phyloP scores from a whole-genome alignment of 2,888 invertebrate genomes.

The Anodontia alba region DNA sequence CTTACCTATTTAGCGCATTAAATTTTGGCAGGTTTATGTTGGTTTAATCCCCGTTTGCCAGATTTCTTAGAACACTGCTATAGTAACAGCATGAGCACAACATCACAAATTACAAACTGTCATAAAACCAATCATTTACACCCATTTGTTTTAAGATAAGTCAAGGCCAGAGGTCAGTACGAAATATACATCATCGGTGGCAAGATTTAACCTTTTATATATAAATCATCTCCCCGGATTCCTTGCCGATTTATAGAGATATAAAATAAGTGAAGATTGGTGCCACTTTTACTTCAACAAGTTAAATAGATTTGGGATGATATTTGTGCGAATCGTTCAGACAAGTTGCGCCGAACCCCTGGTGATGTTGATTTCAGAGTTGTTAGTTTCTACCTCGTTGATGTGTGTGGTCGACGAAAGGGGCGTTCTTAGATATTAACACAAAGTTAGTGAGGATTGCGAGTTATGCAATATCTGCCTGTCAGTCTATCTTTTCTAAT shows the following conservation, averaged over 20 bases:
- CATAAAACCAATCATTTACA: slow-evolving; percentile 15
- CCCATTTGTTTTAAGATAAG: not conserved
- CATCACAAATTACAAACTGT: slow-evolving; percentile 12
- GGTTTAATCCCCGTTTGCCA: not conserved
- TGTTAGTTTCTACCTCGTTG: not conserved
- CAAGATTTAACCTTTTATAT: slow-evolving; percentile 55
- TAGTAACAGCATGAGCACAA: slow-evolving; percentile 7
- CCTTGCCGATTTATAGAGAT: slow-evolving; percentile 10
- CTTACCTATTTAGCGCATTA: slow-evolving; percentile 14
- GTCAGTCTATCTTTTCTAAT: slow-evolving; percentile 17
- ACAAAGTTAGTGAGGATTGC: not conserved
- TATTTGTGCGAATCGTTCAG: slow-evolving; percentile 14
- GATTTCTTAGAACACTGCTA: slow-evolving; percentile 4
- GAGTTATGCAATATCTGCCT: slow-evolving; percentile 16
- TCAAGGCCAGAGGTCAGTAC: slow-evolving; percentile 38
- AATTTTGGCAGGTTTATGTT: not conserved
- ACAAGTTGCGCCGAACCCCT: slow-evolving; percentile 10
- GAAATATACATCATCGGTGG: slow-evolving; percentile 48
- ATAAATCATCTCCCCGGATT: slow-evolving; percentile 44
- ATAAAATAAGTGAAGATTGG: slow-evolving; percentile 12
- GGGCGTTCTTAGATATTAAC: slow-evolving; percentile 16
- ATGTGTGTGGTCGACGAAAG: slow-evolving; percentile 48
- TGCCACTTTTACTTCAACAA: slow-evolving; percentile 17
- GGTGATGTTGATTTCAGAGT: not conserved
- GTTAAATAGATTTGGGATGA: slow-evolving; percentile 12